phyloP scores from a whole-genome alignment of 1,140 invertebrate genomes.

The Drosophila nikananu region DNA sequence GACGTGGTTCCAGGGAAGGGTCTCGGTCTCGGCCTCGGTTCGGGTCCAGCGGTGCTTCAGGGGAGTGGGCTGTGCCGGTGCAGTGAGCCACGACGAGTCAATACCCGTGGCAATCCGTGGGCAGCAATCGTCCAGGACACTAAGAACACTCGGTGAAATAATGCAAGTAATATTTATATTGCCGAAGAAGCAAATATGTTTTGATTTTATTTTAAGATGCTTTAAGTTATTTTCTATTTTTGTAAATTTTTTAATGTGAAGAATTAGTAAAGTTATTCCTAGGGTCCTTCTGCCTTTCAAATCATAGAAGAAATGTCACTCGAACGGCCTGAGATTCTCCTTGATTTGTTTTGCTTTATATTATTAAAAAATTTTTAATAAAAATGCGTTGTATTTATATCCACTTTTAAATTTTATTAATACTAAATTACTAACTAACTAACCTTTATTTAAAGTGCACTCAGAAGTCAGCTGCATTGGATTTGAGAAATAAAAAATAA shows the following conservation, averaged over 20 bases:
- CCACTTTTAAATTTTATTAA: neutral
- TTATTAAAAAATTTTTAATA: neutral
- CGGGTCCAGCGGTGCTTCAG: neutral
- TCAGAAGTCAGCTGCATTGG: constrained; percentile 78
- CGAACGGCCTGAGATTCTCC: neutral
- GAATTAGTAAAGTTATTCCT: neutral
- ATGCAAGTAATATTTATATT: neutral
- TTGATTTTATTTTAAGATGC: neutral
- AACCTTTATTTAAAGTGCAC: constrained; percentile 43
- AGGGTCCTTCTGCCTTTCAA: neutral
- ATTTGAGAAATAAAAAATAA: constrained; percentile 54
- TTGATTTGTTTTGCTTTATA: neutral
- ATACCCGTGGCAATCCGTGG: constrained; percentile 75
- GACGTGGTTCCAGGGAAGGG: constrained; percentile 1
- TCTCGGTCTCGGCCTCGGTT: too few relatives aligned
- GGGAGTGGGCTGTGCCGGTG: constrained; percentile 16
- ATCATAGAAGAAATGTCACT: too few relatives aligned
- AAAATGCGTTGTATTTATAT: too few relatives aligned
- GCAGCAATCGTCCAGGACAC: constrained; percentile 61
- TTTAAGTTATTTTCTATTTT: too few relatives aligned
- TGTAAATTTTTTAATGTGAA: too few relatives aligned
- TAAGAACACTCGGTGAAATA: constrained; percentile 7
- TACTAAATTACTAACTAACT: neutral
- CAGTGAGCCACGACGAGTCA: constrained; percentile 79
- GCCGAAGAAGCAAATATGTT: neutral